These are phyloP conservation scores for Cryptoprocta ferox DNA, from an alignment of 2,797 vertebrate genomes.

Conservation along the genomic window DNA sequence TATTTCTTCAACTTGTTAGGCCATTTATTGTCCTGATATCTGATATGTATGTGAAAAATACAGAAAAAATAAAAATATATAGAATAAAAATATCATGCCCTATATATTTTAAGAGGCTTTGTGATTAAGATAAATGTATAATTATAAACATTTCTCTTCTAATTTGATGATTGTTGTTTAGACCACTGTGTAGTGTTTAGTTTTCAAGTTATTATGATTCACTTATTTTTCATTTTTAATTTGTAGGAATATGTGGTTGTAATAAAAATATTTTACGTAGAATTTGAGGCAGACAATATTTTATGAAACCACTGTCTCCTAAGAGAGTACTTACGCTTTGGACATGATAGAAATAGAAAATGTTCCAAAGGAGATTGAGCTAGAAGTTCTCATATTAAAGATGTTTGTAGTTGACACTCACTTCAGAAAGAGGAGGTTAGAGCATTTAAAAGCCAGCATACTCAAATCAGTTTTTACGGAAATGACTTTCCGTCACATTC, in stretches of 20 bases:
- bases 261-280: background rate
- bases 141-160: background rate
- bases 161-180: background rate
- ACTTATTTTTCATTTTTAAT: background rate
- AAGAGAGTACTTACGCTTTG: conserved; percentile 41
- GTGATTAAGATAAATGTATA: background rate
- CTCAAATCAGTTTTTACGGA: conserved; percentile 21
- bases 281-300: conserved; percentile 24
- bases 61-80: background rate
- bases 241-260: conserved; percentile 11
- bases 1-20: background rate
- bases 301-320: conserved; percentile 59
- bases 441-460: conserved; percentile 46
- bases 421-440: conserved; percentile 47
- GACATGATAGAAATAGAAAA: conserved; percentile 43
- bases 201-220: conserved; percentile 2
- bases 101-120: background rate
- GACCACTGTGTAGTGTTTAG: background rate
- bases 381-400: conserved; percentile 27
- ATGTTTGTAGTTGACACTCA: conserved; percentile 25
- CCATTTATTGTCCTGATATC: background rate
- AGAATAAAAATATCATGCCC: background rate
- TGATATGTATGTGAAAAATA: background rate
- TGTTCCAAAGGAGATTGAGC: background rate
- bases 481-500: conserved; percentile 75